These are phyloP conservation scores for Manacus vitellinus DNA, from an alignment of 2,113 vertebrate genomes.

Conservation along the genomic window DNA sequence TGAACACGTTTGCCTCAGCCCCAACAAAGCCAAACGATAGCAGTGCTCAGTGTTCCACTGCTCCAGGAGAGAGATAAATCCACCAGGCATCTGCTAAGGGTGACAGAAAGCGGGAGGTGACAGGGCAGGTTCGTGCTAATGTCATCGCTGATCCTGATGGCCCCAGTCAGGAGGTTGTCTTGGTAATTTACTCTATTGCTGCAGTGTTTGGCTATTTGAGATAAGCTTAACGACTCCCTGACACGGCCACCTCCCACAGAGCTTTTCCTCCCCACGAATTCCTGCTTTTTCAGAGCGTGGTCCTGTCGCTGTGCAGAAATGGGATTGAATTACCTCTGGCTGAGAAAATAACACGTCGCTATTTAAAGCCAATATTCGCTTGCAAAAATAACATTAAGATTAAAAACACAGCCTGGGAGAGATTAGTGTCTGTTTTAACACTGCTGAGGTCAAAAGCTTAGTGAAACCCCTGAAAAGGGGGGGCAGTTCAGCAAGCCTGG, in stretches of 20 bases:
- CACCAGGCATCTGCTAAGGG: background rate
- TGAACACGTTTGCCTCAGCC: background rate
- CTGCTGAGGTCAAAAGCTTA: background rate
- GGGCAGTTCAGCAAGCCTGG: background rate
- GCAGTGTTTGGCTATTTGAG: background rate
- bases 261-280: background rate
- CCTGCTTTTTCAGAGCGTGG: background rate
- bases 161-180: background rate
- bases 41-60: background rate
- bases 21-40: background rate
- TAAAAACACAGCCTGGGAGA: background rate
- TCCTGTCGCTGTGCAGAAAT: background rate
- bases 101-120: background rate
- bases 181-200: background rate
- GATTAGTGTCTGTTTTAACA: background rate
- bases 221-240: background rate
- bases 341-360: conserved; percentile 20
- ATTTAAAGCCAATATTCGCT: conserved; percentile 23
- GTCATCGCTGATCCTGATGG: background rate
- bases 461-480: background rate
- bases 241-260: background rate
- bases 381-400: background rate
- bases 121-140: background rate
- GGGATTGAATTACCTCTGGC: background rate
- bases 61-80: background rate